These are phyloP conservation scores for Seira musarum DNA, from an alignment of 2,888 invertebrate genomes.

Conservation along the genomic window DNA sequence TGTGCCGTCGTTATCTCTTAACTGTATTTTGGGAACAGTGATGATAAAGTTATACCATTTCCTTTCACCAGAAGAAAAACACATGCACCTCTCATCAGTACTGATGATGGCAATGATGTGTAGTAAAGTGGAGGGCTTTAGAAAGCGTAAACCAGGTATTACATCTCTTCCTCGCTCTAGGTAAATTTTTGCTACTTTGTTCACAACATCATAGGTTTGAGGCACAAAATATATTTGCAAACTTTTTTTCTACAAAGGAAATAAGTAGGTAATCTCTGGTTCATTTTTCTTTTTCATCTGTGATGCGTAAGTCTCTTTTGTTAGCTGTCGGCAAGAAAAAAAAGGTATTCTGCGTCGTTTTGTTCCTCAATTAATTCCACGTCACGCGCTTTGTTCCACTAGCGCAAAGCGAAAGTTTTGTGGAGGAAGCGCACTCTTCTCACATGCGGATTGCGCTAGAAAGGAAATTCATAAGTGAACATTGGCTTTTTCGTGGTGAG, in stretches of 20 bases:
- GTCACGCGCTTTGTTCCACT: not conserved
- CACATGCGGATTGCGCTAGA: no score
- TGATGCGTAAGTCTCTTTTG: conserved; percentile 1
- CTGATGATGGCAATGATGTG: conserved; percentile 31
- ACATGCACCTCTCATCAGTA: not conserved
- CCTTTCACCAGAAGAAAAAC: no score
- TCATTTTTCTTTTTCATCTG: conserved; percentile 43
- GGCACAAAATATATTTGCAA: no score
- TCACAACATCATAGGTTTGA: no score
- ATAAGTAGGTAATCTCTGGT: conserved; percentile 37
- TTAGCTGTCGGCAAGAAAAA: not conserved
- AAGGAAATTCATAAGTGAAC: no score
- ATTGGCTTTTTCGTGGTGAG: no score
- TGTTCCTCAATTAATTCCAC: conserved; percentile 3
- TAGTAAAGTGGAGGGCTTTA: conserved; percentile 31
- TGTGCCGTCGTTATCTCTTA: no score
- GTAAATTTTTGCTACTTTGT: not conserved
- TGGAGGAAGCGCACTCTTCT: not conserved
- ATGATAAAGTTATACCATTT: no score
- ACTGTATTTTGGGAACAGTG: no score
- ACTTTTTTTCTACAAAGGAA: not conserved
- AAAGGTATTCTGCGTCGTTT: not conserved
- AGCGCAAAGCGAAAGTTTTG: not conserved
- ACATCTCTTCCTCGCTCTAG: not conserved
- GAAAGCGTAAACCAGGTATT: conserved; percentile 37